Evolutionary conservation across 2,113 vertebrate species (phyloP).

Genomic region (Garra rufa): DNA sequence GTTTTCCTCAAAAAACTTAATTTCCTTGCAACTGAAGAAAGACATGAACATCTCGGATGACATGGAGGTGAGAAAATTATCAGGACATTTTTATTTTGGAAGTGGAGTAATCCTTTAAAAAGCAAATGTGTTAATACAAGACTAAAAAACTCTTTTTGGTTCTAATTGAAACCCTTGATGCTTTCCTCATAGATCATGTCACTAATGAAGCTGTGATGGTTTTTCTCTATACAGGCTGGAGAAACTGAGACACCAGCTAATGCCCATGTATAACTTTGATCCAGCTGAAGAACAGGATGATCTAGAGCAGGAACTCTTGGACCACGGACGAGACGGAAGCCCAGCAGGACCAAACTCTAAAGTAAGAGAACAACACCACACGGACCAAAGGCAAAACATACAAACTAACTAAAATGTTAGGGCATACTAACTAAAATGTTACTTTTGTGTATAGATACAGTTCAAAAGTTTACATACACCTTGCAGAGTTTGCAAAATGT

Average conservation of each 20-base stretch:
- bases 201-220: not conserved
- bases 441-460: not conserved
- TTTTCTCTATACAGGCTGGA: constrained; percentile 82
- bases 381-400: too few species aligned
- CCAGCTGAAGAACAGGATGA: constrained; percentile 96
- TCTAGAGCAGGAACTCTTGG: constrained; percentile 94
- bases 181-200: not conserved
- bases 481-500: too few species aligned
- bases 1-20: too few species aligned
- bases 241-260: constrained; percentile 95
- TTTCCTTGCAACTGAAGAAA: too few species aligned
- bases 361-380: constrained; percentile 65
- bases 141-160: too few species aligned
- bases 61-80: too few species aligned
- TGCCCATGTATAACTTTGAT: constrained; percentile 99
- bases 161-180: not conserved
- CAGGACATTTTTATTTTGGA: too few species aligned
- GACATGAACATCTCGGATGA: too few species aligned
- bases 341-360: constrained; percentile 77
- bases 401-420: not conserved
- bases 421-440: not conserved
- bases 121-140: not conserved
- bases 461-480: too few species aligned
- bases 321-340: constrained; percentile 85
- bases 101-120: too few species aligned